Evolutionary conservation across 1,140 invertebrate species (phyloP).

Genomic region (Drosophila santomea): DNA sequence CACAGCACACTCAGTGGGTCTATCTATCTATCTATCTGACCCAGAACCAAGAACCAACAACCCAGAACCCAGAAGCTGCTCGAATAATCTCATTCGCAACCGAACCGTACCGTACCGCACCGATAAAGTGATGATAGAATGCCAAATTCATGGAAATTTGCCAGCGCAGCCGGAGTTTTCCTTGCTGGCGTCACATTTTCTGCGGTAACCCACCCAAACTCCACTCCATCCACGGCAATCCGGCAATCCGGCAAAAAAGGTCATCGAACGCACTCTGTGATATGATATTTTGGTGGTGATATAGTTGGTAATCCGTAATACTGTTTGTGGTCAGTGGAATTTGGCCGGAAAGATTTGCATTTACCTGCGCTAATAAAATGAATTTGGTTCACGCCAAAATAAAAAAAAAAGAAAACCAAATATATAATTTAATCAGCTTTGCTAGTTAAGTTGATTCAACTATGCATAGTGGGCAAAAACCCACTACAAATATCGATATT

Average conservation of each 20-base stretch:
- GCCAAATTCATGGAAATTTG: conserved; percentile 13
- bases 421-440: conserved; percentile 11
- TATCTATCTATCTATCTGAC: neutral
- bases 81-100: neutral
- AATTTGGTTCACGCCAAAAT: neutral
- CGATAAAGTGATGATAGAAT: conserved; percentile 14
- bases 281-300: neutral
- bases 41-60: neutral
- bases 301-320: conserved; percentile 6
- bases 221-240: neutral
- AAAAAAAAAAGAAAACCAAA: neutral
- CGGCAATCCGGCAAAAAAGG: neutral
- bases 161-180: neutral
- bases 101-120: conserved; percentile 1
- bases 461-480: neutral
- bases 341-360: conserved; percentile 5
- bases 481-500: no score
- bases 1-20: neutral
- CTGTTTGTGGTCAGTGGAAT: conserved; percentile 13
- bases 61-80: neutral
- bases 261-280: neutral
- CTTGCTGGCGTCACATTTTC: conserved; percentile 4
- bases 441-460: neutral
- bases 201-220: neutral
- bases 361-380: conserved; percentile 10